phyloP scores from a whole-genome alignment of 2,797 vertebrate genomes.

The Loriculus beryllinus region DNA sequence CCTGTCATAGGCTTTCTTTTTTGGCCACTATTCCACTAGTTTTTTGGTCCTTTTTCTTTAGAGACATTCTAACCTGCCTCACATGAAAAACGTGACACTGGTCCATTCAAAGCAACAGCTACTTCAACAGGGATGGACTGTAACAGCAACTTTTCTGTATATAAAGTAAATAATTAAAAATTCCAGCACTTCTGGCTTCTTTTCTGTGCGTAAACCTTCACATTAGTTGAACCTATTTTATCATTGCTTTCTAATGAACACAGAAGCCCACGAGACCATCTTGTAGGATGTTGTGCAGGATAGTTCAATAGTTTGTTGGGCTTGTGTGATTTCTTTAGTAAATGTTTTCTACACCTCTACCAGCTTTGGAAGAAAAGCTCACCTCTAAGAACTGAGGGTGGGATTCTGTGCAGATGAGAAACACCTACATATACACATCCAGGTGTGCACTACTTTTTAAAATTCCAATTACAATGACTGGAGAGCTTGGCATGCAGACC shows the following conservation, averaged over 20 bases:
- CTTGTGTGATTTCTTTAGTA: not conserved
- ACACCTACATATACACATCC: not conserved
- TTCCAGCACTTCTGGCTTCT: not conserved
- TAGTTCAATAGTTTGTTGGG: not conserved
- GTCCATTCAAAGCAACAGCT: not conserved
- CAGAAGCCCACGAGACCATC: not conserved
- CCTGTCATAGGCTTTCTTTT: not conserved
- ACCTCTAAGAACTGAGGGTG: not conserved
- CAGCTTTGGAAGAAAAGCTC: not conserved
- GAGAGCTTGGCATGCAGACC: not conserved
- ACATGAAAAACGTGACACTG: not conserved
- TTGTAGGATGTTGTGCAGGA: not conserved
- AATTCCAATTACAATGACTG: not conserved
- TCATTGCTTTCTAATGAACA: not conserved
- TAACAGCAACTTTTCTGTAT: not conserved
- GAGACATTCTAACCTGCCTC: not conserved
- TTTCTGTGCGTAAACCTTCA: not conserved
- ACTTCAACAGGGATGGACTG: not conserved
- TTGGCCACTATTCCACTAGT: not conserved
- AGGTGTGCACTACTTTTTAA: not conserved
- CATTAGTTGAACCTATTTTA: not conserved
- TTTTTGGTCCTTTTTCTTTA: not conserved
- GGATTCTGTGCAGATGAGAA: not conserved
- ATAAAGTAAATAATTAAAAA: not conserved
- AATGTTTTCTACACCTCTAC: not conserved